These are phyloP conservation scores for Ridgeia piscesae DNA, from an alignment of 1,140 invertebrate genomes.

Conservation along the genomic window DNA sequence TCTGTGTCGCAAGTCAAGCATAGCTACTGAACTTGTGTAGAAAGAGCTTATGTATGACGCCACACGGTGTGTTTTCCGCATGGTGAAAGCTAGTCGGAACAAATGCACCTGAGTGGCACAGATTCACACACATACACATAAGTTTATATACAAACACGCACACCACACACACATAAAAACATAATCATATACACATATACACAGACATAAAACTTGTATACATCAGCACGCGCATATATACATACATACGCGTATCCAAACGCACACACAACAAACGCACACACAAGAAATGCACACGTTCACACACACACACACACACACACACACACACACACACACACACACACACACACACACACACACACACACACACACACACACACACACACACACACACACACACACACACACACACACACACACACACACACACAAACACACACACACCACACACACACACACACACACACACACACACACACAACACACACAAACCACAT, in stretches of 20 bases:
- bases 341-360: constrained; percentile 21
- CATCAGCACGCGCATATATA: not conserved
- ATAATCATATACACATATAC: not conserved
- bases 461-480: no score
- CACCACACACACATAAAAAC: no score
- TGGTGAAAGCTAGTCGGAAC: no score
- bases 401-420: constrained; percentile 21
- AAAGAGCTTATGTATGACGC: no score
- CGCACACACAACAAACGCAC: not conserved
- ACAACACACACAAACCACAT: no score
- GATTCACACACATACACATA: no score
- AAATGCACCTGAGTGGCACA: no score
- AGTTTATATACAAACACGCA: no score
- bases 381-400: constrained; percentile 19
- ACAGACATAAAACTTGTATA: not conserved
- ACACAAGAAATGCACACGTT: not conserved
- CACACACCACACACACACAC: no score
- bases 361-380: constrained; percentile 20
- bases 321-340: constrained; percentile 22
- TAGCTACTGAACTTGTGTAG: no score
- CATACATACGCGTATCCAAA: not conserved
- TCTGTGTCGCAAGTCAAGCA: no score
- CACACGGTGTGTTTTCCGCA: no score
- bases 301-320: constrained; percentile 26
- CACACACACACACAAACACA: constrained; percentile 16